These are phyloP conservation scores for Coranthus polyacanthus DNA, from an alignment of 2,797 vertebrate species.

Conservation along the genomic window DNA sequence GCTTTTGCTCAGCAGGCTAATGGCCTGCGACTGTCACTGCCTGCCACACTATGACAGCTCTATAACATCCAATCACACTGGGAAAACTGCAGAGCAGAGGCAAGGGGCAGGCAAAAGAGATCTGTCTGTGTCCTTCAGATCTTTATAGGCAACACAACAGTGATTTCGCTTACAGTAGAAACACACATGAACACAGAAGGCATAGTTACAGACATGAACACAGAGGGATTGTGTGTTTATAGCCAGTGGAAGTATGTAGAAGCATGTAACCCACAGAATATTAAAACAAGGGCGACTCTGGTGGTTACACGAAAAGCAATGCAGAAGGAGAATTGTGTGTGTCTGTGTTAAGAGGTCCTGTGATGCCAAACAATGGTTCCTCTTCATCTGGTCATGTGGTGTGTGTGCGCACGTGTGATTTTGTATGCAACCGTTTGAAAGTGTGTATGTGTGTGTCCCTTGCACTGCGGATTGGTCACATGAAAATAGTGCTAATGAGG, in stretches of 20 bases:
- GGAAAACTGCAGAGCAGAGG: constrained; percentile 38
- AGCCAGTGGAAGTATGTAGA: constrained; percentile 65
- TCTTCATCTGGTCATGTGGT: constrained; percentile 85
- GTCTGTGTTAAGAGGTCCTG: constrained; percentile 80
- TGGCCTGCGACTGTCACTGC: constrained; percentile 76
- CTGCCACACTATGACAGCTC: constrained; percentile 76
- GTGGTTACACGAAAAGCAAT: constrained; percentile 65
- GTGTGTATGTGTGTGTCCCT: constrained; percentile 45
- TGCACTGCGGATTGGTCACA: constrained; percentile 78
- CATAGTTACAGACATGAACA: constrained; percentile 56
- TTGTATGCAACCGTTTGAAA: constrained; percentile 64
- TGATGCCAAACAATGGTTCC: constrained; percentile 83
- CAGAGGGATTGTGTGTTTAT: constrained; percentile 66
- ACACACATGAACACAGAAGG: constrained; percentile 61
- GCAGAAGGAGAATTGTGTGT: constrained; percentile 72
- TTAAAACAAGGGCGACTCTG: constrained; percentile 75
- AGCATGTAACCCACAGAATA: constrained; percentile 77
- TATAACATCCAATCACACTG: constrained; percentile 59
- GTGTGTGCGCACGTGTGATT: constrained; percentile 58
- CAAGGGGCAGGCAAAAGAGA: constrained; percentile 32
- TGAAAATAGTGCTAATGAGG: constrained; percentile 80
- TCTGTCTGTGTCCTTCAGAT: constrained; percentile 47
- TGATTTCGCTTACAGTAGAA: constrained; percentile 58
- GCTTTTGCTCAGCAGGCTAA: constrained; percentile 74
- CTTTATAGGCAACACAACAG: constrained; percentile 55